These are phyloP conservation scores for Xylocampa areola DNA, from an alignment of 2,888 invertebrate genomes.

Conservation along the genomic window DNA sequence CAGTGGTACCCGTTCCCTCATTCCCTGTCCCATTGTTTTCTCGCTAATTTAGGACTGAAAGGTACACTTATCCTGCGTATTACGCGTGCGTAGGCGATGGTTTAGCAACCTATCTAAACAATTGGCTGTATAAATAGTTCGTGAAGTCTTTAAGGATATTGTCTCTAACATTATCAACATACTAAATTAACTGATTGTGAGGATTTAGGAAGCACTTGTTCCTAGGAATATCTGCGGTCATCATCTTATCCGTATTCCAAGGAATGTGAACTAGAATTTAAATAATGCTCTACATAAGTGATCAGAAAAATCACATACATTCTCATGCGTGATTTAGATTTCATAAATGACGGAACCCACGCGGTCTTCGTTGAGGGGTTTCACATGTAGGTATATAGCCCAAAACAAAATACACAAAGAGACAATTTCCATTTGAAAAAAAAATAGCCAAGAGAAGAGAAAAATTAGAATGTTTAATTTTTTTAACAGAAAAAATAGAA, in stretches of 20 bases:
- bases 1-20: conserved; percentile 34
- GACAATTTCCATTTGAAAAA: no score
- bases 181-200: conserved; percentile 15
- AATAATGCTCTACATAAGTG: neutral
- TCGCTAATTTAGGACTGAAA: conserved; percentile 59
- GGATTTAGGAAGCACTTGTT: conserved; percentile 2
- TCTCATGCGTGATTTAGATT: conserved; percentile 37
- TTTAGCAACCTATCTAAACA: conserved; percentile 57
- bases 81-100: conserved; percentile 58
- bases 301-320: neutral
- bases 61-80: conserved; percentile 58
- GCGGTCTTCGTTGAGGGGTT: conserved; percentile 17
- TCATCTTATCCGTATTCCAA: no score
- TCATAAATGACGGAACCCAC: conserved; percentile 29
- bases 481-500: no score
- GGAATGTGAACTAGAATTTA: neutral
- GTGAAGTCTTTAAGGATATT: conserved; percentile 36
- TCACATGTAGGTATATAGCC: conserved; percentile 38
- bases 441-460: no score
- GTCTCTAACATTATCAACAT: conserved; percentile 31
- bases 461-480: no score
- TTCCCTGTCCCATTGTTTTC: conserved; percentile 59
- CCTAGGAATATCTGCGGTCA: no score
- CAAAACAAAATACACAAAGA: conserved; percentile 48
- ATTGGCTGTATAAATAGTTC: conserved; percentile 57